Evolutionary conservation across 2,888 invertebrate genomes (phyloP).

Genomic region (Malthinus seriepunctatus): DNA sequence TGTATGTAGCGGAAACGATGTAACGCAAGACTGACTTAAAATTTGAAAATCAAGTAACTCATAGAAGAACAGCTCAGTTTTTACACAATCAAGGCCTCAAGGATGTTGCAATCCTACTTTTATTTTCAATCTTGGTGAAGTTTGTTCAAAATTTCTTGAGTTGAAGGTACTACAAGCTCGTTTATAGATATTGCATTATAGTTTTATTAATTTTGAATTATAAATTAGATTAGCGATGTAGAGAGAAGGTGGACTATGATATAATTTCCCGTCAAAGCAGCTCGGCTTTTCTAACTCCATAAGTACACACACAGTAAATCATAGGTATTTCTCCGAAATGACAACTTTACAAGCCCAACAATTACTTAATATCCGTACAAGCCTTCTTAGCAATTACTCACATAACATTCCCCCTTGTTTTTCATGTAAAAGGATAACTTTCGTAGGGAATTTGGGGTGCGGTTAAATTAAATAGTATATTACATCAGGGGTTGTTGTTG

Average conservation of each 20-base stretch:
- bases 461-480: neutral
- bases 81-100: too few relatives aligned
- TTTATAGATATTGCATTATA: too few relatives aligned
- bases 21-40: slow-evolving; percentile 27
- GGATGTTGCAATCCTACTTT: too few relatives aligned
- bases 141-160: too few relatives aligned
- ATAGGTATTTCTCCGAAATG: neutral
- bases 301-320: neutral
- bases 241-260: too few relatives aligned
- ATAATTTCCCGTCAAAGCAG: too few relatives aligned
- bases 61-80: too few relatives aligned
- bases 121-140: too few relatives aligned
- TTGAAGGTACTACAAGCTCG: too few relatives aligned
- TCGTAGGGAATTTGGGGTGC: slow-evolving; percentile 16
- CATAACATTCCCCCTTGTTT: neutral
- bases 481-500: slow-evolving; percentile 1
- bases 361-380: slow-evolving; percentile 25
- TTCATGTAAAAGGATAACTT: neutral
- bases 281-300: slow-evolving; percentile 8
- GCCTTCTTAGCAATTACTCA: slow-evolving; percentile 10
- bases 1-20: slow-evolving; percentile 26
- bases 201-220: too few relatives aligned
- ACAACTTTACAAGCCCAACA: slow-evolving; percentile 23
- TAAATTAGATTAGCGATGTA: too few relatives aligned
- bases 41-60: too few relatives aligned